Conservation (phyloP, 2,888 invertebrate genomes). For the Andricus curvator region DNA sequence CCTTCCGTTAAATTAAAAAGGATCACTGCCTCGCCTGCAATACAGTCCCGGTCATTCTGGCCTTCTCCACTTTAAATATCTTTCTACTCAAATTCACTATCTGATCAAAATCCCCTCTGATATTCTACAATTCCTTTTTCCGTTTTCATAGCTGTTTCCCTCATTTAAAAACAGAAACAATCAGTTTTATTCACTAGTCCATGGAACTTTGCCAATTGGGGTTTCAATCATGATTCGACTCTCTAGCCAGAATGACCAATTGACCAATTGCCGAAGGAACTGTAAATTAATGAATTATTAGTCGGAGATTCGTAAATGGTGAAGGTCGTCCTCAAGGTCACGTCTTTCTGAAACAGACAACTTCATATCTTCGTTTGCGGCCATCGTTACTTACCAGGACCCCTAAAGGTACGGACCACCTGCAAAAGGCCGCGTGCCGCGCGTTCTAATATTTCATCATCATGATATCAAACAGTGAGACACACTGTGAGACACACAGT, state of each 20-base stretch:
- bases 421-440: slow-evolving; percentile 77
- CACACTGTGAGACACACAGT: slow-evolving; percentile 68
- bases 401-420: slow-evolving; percentile 70
- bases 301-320: slow-evolving; percentile 48
- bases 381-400: slow-evolving; percentile 77
- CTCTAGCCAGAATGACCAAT: slow-evolving; percentile 68
- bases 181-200: not conserved
- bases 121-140: not conserved
- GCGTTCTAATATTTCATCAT: slow-evolving; percentile 75
- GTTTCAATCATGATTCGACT: not conserved
- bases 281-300: slow-evolving; percentile 61
- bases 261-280: slow-evolving; percentile 47
- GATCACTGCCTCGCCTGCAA: slow-evolving; percentile 55
- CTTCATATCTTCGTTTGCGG: slow-evolving; percentile 73
- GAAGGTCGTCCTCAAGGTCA: slow-evolving; percentile 46
- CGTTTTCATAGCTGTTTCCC: not conserved
- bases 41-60: slow-evolving; percentile 68
- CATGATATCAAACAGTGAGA: slow-evolving; percentile 76
- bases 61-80: slow-evolving; percentile 49
- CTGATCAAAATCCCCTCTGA: not conserved
- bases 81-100: not conserved
- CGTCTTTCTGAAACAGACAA: slow-evolving; percentile 57
- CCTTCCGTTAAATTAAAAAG: slow-evolving; percentile 51
- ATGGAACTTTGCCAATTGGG: not conserved
- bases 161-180: not conserved